These are phyloP conservation scores for Heteromormyrus szaboi DNA, from an alignment of 2,797 vertebrate genomes.

Conservation along the genomic window DNA sequence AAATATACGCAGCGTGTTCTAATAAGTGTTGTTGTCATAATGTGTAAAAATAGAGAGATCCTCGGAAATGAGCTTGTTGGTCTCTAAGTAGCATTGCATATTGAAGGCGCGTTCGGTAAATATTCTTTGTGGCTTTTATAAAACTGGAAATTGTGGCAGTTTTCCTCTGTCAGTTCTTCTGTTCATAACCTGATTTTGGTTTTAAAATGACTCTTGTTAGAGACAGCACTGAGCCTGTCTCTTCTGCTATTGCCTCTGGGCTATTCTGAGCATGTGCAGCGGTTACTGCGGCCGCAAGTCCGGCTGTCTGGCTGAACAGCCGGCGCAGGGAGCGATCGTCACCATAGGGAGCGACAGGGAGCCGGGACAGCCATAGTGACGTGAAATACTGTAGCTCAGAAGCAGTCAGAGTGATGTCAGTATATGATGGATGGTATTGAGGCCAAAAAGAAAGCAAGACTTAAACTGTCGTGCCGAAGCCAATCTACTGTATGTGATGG, in stretches of 20 bases:
- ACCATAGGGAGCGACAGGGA: constrained; percentile 24
- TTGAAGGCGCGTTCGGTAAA: background rate
- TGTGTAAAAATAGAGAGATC: background rate
- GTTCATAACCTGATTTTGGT: background rate
- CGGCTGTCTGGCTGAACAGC: constrained; percentile 30
- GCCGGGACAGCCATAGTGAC: constrained; percentile 24
- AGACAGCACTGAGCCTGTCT: background rate
- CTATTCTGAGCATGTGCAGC: constrained; percentile 39
- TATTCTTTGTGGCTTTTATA: background rate
- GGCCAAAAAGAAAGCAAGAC: background rate
- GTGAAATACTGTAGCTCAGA: constrained; percentile 8
- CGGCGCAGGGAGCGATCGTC: constrained; percentile 7
- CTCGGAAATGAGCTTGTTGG: background rate
- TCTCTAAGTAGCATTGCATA: background rate
- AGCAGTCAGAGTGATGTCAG: constrained; percentile 5
- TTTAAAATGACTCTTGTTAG: background rate
- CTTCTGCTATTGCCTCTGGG: constrained; percentile 23
- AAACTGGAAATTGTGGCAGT: background rate
- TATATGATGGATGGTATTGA: background rate
- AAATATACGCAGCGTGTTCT: background rate
- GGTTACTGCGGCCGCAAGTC: constrained; percentile 15
- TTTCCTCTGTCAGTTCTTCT: background rate
- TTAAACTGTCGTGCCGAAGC: background rate
- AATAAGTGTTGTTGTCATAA: background rate
- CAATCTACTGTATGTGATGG: background rate